These are phyloP conservation scores for Bucco capensis DNA, from an alignment of 2,113 vertebrate genomes.

Conservation along the genomic window DNA sequence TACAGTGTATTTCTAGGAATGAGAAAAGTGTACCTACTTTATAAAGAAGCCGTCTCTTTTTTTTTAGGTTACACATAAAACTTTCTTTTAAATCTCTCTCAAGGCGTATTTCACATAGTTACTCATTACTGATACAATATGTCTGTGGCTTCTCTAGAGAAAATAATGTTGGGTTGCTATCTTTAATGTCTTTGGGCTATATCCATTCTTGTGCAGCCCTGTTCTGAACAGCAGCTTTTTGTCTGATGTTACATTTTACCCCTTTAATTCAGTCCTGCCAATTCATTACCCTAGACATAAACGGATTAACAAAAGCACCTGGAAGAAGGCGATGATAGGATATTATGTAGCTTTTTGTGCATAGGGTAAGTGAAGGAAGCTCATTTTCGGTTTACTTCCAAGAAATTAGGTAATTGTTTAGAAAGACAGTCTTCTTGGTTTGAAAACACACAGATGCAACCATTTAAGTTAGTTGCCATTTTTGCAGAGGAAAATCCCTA, in stretches of 20 bases:
- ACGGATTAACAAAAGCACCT: not conserved
- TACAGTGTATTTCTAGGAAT: not conserved
- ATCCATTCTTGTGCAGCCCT: not conserved
- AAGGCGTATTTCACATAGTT: conserved; percentile 18
- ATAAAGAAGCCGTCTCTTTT: not conserved
- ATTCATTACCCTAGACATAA: not conserved
- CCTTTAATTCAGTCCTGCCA: not conserved
- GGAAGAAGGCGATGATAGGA: not conserved
- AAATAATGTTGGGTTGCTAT: not conserved
- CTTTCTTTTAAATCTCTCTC: not conserved
- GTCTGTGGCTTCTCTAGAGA: not conserved
- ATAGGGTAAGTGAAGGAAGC: not conserved
- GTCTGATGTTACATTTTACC: not conserved
- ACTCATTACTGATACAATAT: not conserved
- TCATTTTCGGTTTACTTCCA: not conserved
- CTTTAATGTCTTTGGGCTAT: not conserved
- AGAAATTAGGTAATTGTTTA: conserved; percentile 27
- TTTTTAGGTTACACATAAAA: conserved; percentile 2
- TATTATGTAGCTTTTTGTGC: not conserved
- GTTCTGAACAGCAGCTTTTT: not conserved
- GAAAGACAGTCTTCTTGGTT: not conserved
- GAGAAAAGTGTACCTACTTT: not conserved
- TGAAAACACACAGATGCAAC: not conserved
- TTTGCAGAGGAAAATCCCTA: not conserved
- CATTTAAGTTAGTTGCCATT: not conserved